Evolutionary conservation across 2,113 vertebrate species (phyloP), one percentile per base, ranked within the genome.

Genomic region (Cepphus grylle): DNA sequence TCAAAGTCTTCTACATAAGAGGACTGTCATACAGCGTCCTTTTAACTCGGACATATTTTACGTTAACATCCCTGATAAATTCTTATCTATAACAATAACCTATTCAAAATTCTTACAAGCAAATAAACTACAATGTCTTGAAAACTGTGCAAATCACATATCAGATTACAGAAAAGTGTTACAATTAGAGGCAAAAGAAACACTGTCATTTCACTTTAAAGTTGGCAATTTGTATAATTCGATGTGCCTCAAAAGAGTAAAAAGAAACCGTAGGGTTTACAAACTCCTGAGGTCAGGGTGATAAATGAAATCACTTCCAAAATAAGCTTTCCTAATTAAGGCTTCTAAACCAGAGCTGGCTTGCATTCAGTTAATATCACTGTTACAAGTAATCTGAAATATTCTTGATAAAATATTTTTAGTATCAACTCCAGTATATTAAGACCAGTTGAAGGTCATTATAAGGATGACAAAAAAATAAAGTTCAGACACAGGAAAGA

Each of bases 391-490:
- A 97, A 80, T 96, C 95, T 92, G 88, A 98, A 96, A 96, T 91
- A 97, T 83, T 83, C 84, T 89, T 97, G 98, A 98, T 98, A 98
- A 98, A 98, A 96, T 95, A 88, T 92, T 96, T 98, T 97, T 81
- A 73, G 76, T 95, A 95, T 81, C 30, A 7, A 65, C 59, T 86
- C 32, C 79, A 86, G 77, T 18, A 74, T 96, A 95, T 69, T 72
- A 88, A 82, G 70, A 72, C 62, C 73, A 83, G 87, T 30, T 96
- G 58, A 97, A 98, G 96, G 97, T 97, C 97, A 97, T 45, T 62
- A 74, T 49, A 43, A 96, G 81, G 67, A 94, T 88, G 43, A 36
- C 73, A 80, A 70, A 70, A 90, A 66, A 32, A 25, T 14, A 26
- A 55, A 74, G 40, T 47, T 69, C n/a, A 74, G 59, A 71, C 65